These are phyloP conservation scores for Cheilosia grossa DNA, from an alignment of 2,888 invertebrate genomes.

Conservation along the genomic window DNA sequence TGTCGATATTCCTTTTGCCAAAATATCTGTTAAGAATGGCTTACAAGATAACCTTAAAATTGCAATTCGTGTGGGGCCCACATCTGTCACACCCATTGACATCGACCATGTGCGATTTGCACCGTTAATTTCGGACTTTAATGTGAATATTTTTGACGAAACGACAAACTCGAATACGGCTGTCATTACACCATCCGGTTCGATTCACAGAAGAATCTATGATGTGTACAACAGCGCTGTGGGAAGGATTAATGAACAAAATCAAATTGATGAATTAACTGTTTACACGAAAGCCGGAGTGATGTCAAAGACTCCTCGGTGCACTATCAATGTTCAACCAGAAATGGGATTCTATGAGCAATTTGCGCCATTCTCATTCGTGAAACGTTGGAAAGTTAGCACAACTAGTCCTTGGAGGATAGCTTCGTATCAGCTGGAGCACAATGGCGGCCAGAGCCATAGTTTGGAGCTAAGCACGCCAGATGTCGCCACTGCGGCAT, in stretches of 20 bases:
- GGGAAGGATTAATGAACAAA: slow-evolving; percentile 24
- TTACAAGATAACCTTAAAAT: slow-evolving; percentile 2
- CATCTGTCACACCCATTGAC: background rate
- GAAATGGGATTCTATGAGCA: slow-evolving; percentile 52
- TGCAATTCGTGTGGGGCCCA: slow-evolving; percentile 30
- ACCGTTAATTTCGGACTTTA: slow-evolving; percentile 32
- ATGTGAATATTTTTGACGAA: slow-evolving; percentile 28
- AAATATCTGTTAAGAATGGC: background rate
- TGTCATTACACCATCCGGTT: slow-evolving; percentile 24
- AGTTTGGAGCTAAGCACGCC: background rate
- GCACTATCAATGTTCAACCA: slow-evolving; percentile 18
- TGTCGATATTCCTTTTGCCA: slow-evolving; percentile 3
- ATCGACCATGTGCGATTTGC: slow-evolving; percentile 51
- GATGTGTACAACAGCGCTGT: slow-evolving; percentile 21
- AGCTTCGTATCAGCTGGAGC: slow-evolving; percentile 29
- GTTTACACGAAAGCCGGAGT: slow-evolving; percentile 19
- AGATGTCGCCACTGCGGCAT: slow-evolving; percentile 20
- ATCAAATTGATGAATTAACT: slow-evolving; percentile 36
- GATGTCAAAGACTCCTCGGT: background rate
- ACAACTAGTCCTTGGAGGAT: slow-evolving; percentile 16
- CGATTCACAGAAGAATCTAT: slow-evolving; percentile 13
- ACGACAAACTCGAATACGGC: slow-evolving; percentile 1
- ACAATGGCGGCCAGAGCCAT: background rate
- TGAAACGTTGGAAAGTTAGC: slow-evolving; percentile 27
- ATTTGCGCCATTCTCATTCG: slow-evolving; percentile 38